Conservation (phyloP, 2,113 vertebrate species). For the human (Homo sapiens) region DNA sequence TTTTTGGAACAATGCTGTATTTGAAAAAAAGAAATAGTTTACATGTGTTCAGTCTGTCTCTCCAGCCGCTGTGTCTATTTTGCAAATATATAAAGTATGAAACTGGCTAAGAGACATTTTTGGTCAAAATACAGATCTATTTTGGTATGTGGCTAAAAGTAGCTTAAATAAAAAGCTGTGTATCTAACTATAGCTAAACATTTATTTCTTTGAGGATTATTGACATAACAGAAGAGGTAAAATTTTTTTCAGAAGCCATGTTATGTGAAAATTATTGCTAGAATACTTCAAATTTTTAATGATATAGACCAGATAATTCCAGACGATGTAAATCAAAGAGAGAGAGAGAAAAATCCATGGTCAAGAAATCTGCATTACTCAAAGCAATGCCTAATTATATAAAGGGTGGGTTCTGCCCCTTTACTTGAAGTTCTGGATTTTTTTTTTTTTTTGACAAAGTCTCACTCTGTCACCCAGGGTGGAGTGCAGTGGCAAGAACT, state of each 20-base stretch:
- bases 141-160: not conserved
- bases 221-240: not conserved
- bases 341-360: not conserved
- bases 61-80: not conserved
- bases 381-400: not conserved
- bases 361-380: not conserved
- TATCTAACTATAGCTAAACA: not conserved
- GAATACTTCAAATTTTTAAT: not conserved
- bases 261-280: not conserved
- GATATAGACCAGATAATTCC: not conserved
- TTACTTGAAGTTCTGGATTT: not conserved
- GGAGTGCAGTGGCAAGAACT: no score
- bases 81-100: not conserved
- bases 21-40: not conserved
- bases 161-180: not conserved
- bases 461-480: no score
- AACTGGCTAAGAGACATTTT: not conserved
- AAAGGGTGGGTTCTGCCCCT: not conserved
- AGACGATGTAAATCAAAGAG: not conserved
- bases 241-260: not conserved
- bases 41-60: not conserved
- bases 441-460: no score
- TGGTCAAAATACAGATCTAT: not conserved
- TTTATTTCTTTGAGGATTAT: not conserved
- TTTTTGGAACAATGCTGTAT: not conserved